phyloP scores from a whole-genome alignment of 2,888 invertebrate species.

The Coelinius sp. region DNA sequence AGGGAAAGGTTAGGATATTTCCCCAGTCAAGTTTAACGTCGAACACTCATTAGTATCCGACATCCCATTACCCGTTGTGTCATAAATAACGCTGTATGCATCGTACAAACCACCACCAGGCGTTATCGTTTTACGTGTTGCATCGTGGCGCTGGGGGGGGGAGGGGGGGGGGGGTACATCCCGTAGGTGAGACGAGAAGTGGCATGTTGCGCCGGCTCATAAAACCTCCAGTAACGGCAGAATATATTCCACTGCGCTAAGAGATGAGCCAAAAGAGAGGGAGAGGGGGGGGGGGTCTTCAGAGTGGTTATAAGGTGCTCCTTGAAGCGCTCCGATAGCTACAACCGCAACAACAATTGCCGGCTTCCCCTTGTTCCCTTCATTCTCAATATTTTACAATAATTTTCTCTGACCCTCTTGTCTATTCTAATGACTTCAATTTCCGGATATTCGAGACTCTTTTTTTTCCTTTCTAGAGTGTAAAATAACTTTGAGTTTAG shows the following conservation, averaged over 20 bases:
- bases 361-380: neutral
- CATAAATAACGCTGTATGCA: slow-evolving; percentile 63
- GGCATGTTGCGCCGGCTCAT: slow-evolving; percentile 9
- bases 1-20: slow-evolving; percentile 17
- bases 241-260: neutral
- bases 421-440: slow-evolving; percentile 20
- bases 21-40: slow-evolving; percentile 51
- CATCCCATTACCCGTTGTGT: slow-evolving; percentile 63
- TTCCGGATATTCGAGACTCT: slow-evolving; percentile 14
- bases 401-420: slow-evolving; percentile 5
- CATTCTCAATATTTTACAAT: slow-evolving; percentile 10
- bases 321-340: slow-evolving; percentile 9
- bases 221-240: slow-evolving; percentile 9
- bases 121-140: slow-evolving; percentile 55
- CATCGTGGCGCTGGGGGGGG: slow-evolving; percentile 45
- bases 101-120: slow-evolving; percentile 39
- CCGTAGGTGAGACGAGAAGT: slow-evolving; percentile 22
- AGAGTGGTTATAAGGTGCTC: neutral
- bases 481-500: neutral
- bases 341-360: slow-evolving; percentile 23
- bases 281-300: neutral
- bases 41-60: slow-evolving; percentile 65
- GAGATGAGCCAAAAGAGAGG: slow-evolving; percentile 12
- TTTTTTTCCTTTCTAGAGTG: neutral
- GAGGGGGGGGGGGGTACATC: slow-evolving; percentile 5